Evolutionary conservation across 2,888 invertebrate species (phyloP), one percentile per base, ranked within the genome.

Genomic region (Cheiracanthium punctorium): DNA sequence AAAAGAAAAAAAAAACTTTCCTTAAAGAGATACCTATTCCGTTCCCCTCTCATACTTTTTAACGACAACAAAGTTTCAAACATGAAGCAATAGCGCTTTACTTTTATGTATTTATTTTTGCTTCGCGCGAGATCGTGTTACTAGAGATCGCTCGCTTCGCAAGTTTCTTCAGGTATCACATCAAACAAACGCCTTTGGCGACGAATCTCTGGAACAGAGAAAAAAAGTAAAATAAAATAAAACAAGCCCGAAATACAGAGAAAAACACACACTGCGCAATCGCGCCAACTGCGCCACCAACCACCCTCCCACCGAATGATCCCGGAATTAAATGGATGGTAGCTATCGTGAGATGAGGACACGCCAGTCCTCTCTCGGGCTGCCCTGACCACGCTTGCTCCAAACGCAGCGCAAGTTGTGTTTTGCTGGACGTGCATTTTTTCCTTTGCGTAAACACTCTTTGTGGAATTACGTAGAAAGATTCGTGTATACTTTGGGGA

Each of bases 301-400:
- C 33, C 33, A 58, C 58, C 58, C 58, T 69, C 33, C 33, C 4
- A 14, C 32, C 12, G 20, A 69, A 32, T n/a, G 20, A 20, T 69
- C 28, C 33, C 17, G 33, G 20, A 32, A 33, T 72, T 33, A 82
- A 82, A 82, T 77, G 82, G 77, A 77, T 77, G 77, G 72, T 67
- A 52, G 77, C 76, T 43, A 28, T 48, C 77, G 48, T 58, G 33
- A 17, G 29, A 28, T 29, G 28, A 64, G 67, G 82, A 72, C 72
- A 72, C 64, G 33, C 24, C 24, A 24, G 58, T 58, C 58, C 58
- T 58, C 58, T 58, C 58, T 58, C 58, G 24, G 8, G 58, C 58
- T 24, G 24, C 24, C 2, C 24, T 24, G 2, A 58, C 58, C 58
- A 58, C 12, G 58, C 58, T n/a, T 58, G 58, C 24, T 24, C 24